A percentile compares a stretch with the other conserved stretches of the same genome.
These are phyloP conservation scores for Sciurus carolinensis DNA, from an alignment of 2,797 vertebrate species.

Conservation along the genomic window DNA sequence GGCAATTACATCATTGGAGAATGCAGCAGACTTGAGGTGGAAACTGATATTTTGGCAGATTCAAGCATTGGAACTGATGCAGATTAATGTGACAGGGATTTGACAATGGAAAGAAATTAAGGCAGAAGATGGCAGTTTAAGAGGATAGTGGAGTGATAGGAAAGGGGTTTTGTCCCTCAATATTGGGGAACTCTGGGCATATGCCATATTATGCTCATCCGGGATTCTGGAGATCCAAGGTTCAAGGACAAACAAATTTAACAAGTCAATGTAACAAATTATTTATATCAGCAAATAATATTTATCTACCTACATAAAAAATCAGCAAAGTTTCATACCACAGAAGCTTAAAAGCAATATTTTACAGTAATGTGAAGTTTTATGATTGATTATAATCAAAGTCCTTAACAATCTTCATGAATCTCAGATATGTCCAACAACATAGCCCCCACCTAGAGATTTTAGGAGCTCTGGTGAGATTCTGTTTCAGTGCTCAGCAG, in stretches of 20 bases:
- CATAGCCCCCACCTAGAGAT: neutral
- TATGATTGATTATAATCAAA: neutral
- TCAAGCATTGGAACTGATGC: no score
- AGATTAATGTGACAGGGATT: no score
- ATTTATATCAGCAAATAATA: neutral
- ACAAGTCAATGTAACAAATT: neutral
- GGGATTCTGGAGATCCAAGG: no score
- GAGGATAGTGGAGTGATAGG: no score
- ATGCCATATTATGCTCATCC: no score
- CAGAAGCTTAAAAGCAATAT: neutral
- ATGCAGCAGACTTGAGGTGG: neutral
- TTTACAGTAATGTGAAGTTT: neutral
- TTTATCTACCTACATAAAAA: neutral
- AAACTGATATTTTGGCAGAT: neutral
- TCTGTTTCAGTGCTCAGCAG: neutral
- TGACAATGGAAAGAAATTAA: no score
- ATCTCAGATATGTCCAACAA: neutral
- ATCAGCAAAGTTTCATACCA: neutral
- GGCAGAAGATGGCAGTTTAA: no score
- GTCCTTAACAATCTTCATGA: neutral
- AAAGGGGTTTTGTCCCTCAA: no score
- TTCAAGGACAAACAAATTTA: neutral
- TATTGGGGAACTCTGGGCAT: no score
- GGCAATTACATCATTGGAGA: neutral
- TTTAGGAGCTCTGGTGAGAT: neutral